phyloP scores from a whole-genome alignment of 1,140 invertebrate genomes.

The Cardiocondyla obscurior region DNA sequence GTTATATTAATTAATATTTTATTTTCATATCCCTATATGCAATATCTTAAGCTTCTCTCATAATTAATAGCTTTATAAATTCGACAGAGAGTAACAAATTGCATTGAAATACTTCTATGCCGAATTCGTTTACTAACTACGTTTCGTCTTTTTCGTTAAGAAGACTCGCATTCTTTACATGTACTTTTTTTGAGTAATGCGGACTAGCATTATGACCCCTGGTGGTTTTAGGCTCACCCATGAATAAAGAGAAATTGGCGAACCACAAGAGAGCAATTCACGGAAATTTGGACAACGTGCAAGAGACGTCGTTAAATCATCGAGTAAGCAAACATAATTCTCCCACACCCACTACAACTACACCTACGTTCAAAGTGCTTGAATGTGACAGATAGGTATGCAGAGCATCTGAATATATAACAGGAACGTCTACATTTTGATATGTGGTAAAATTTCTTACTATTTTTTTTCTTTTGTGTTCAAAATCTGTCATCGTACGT shows the following conservation, averaged over 20 bases:
- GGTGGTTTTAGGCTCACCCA: constrained; percentile 87
- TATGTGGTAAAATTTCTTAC: constrained; percentile 21
- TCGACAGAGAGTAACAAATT: neutral
- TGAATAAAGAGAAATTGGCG: constrained; percentile 91
- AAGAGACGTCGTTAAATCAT: constrained; percentile 89
- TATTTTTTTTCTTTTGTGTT: neutral
- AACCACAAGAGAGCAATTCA: constrained; percentile 86
- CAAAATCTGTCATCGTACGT: neutral
- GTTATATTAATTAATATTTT: constrained; percentile 6
- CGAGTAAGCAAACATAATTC: constrained; percentile 83
- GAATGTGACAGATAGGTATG: constrained; percentile 80
- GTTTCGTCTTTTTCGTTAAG: neutral
- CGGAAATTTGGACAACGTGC: constrained; percentile 87
- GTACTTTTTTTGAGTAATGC: constrained; percentile 25
- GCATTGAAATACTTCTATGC: neutral
- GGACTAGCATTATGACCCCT: constrained; percentile 54
- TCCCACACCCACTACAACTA: constrained; percentile 79
- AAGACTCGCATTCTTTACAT: neutral
- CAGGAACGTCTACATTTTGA: constrained; percentile 9
- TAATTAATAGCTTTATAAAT: constrained; percentile 20
- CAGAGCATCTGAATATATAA: constrained; percentile 46
- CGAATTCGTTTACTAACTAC: neutral
- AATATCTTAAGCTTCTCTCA: neutral
- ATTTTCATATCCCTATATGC: constrained; percentile 63
- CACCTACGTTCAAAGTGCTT: constrained; percentile 81